Conservation (phyloP, 2,113 vertebrate species). For the Prionailurus bengalensis region DNA sequence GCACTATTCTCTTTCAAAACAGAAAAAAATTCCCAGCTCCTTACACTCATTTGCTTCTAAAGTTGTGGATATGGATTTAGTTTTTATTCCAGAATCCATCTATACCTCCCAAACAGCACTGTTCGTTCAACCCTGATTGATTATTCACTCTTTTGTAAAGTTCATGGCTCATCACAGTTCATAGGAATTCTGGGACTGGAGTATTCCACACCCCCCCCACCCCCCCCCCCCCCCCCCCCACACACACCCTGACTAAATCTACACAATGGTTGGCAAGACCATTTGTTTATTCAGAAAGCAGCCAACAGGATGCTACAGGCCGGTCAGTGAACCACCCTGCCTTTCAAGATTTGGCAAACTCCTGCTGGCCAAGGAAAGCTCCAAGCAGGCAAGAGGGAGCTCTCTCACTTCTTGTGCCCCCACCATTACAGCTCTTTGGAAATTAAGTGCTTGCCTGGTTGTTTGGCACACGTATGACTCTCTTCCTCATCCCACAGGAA, state of each 20-base stretch:
- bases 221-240: not conserved
- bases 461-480: not conserved
- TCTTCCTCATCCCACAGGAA: slow-evolving; percentile 34
- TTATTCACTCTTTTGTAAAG: slow-evolving; percentile 58
- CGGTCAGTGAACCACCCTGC: not conserved
- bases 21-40: not conserved
- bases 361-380: not conserved
- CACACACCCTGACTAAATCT: not conserved
- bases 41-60: not conserved
- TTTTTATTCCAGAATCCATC: slow-evolving; percentile 27
- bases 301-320: slow-evolving; percentile 74
- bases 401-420: not conserved
- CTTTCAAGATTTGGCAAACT: slow-evolving; percentile 2
- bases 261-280: slow-evolving; percentile 78
- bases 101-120: not conserved
- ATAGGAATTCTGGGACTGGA: not conserved
- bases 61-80: not conserved
- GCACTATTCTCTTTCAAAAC: not conserved
- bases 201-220: not conserved
- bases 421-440: not conserved
- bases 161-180: slow-evolving; percentile 17
- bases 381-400: not conserved
- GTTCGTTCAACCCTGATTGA: not conserved
- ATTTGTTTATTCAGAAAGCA: slow-evolving; percentile 77
- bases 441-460: not conserved